phyloP scores from a whole-genome alignment of 2,888 invertebrate genomes.

The Oligia fasciuncula region DNA sequence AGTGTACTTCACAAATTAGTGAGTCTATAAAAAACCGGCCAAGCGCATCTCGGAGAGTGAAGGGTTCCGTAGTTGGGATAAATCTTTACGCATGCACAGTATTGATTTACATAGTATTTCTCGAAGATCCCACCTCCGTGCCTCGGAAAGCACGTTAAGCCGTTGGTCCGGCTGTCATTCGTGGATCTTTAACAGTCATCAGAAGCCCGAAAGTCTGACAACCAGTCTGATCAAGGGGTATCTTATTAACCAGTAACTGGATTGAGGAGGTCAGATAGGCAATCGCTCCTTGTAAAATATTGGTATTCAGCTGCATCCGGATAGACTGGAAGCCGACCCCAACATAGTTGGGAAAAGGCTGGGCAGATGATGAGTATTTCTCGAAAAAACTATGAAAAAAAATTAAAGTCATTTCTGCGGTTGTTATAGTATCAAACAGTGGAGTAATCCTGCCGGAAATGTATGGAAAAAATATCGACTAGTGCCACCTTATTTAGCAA shows the following conservation, averaged over 20 bases:
- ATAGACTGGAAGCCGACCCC: too few species aligned
- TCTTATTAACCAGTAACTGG: too few species aligned
- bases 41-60: not conserved
- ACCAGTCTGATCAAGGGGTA: too few species aligned
- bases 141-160: too few species aligned
- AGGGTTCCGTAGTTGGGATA: not conserved
- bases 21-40: slow-evolving; percentile 45
- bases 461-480: too few species aligned
- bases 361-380: too few species aligned
- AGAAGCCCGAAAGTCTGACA: too few species aligned
- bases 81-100: not conserved
- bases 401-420: not conserved
- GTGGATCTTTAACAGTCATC: not conserved
- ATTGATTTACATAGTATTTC: not conserved
- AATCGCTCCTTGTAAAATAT: too few species aligned
- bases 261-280: too few species aligned
- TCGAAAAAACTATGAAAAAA: not conserved
- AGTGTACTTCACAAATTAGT: slow-evolving; percentile 62
- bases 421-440: not conserved
- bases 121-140: not conserved
- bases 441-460: too few species aligned
- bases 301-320: too few species aligned
- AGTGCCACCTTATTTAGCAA: not conserved
- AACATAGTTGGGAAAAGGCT: too few species aligned
- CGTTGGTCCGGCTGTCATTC: not conserved